Evolutionary conservation across 2,888 invertebrate genomes (phyloP).

Genomic region (Caenorhabditis macrosperma): DNA sequence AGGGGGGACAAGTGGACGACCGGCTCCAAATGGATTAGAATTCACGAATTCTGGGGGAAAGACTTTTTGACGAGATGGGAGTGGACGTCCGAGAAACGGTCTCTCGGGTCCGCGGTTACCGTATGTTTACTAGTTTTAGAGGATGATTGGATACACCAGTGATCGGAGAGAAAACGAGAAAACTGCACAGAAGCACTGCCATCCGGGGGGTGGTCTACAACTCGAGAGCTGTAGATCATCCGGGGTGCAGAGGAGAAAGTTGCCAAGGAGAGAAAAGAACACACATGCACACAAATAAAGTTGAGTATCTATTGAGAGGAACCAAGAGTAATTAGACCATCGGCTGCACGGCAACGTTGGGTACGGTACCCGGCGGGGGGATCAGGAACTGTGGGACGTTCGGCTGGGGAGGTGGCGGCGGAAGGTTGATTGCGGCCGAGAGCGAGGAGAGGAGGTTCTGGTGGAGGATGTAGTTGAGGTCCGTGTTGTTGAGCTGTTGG

Average conservation of each 20-base stretch:
- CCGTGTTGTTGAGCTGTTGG: conserved; percentile 56
- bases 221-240: too few species aligned
- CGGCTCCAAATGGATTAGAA: conserved; percentile 12
- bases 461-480: conserved; percentile 54
- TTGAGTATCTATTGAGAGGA: background rate
- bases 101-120: conserved; percentile 5
- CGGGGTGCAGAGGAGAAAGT: too few species aligned
- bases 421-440: conserved; percentile 31
- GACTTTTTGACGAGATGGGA: background rate
- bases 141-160: background rate
- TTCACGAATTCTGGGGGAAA: conserved; percentile 1
- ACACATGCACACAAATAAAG: conserved; percentile 1
- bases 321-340: conserved; percentile 9
- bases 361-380: background rate
- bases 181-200: too few species aligned
- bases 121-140: conserved; percentile 8
- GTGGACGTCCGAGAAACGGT: conserved; percentile 11
- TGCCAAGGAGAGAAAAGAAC: conserved; percentile 1
- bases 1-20: conserved; percentile 3
- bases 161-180: background rate
- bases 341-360: conserved; percentile 25
- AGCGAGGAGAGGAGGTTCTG: conserved; percentile 49
- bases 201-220: too few species aligned
- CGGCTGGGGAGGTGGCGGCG: background rate
- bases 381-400: conserved; percentile 11